Percentiles rank a stretch among this genome's conserved stretches.
These are phyloP conservation scores for Baryphthengus martii DNA, from an alignment of 2,113 vertebrate genomes.

Conservation along the genomic window DNA sequence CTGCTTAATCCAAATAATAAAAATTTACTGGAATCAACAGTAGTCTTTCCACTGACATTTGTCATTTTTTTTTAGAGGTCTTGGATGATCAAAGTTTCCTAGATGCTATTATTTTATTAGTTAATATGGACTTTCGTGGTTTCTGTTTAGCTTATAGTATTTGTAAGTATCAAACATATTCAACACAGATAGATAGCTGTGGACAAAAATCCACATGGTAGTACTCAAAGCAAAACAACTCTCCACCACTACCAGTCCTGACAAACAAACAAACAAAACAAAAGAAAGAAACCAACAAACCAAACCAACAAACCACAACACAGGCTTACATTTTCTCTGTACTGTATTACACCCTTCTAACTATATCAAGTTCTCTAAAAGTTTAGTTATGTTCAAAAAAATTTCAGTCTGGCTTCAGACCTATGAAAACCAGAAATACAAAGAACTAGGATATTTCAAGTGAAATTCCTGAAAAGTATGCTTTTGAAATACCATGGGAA, in stretches of 20 bases:
- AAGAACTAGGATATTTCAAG: background rate
- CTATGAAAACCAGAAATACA: rapidly evolving
- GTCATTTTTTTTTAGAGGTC: background rate
- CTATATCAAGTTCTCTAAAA: background rate
- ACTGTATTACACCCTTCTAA: rapidly evolving
- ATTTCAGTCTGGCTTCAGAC: background rate
- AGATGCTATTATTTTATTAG: background rate
- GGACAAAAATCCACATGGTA: background rate
- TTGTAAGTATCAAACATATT: background rate
- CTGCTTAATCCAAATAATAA: background rate
- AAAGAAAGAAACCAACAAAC: background rate
- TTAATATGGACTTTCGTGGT: background rate
- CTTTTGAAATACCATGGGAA: background rate
- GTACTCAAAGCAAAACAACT: background rate
- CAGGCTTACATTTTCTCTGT: background rate
- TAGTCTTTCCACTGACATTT: background rate
- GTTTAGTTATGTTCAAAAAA: background rate
- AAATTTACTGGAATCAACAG: background rate
- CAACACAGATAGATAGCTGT: background rate
- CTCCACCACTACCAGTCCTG: background rate
- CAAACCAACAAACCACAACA: background rate
- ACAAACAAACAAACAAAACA: background rate
- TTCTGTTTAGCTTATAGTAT: background rate
- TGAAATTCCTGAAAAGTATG: background rate
- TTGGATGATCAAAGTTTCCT: background rate